Conservation (phyloP, 2,113 vertebrate genomes). For the Gallinago paraguaiae region DNA sequence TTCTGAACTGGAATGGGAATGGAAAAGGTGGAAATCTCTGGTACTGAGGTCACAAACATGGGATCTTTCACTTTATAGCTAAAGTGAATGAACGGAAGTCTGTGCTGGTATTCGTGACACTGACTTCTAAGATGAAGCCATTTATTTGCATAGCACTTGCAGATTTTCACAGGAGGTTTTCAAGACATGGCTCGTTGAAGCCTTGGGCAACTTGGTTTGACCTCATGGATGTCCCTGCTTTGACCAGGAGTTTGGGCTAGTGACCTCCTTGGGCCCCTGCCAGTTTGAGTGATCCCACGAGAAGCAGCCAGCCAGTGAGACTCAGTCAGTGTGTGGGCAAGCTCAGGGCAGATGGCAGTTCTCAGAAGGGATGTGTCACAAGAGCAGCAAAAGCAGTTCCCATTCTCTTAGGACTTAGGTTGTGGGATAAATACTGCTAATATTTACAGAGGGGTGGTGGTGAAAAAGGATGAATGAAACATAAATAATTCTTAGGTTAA, state of each 20-base stretch:
- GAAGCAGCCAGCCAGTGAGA: background rate
- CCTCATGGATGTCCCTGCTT: background rate
- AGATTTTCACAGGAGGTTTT: background rate
- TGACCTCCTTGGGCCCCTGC: background rate
- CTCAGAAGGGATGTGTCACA: background rate
- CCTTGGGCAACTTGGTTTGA: background rate
- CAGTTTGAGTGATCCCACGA: background rate
- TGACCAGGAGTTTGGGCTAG: background rate
- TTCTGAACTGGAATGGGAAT: background rate
- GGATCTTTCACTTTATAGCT: background rate
- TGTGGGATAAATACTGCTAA: background rate
- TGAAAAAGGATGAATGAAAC: background rate
- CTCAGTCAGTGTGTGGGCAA: background rate
- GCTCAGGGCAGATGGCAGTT: background rate
- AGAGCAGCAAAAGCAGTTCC: background rate
- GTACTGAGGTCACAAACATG: background rate
- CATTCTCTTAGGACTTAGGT: background rate
- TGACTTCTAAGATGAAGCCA: background rate
- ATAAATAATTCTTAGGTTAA: background rate
- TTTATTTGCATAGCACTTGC: background rate
- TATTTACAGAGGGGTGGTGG: background rate
- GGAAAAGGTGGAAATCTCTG: background rate
- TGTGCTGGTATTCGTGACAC: background rate
- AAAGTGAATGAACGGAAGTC: background rate
- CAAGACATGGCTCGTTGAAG: background rate